Evolutionary conservation across 2,113 vertebrate genomes (phyloP), one percentile per base, ranked within the genome.

Genomic region (Chloebia gouldiae): DNA sequence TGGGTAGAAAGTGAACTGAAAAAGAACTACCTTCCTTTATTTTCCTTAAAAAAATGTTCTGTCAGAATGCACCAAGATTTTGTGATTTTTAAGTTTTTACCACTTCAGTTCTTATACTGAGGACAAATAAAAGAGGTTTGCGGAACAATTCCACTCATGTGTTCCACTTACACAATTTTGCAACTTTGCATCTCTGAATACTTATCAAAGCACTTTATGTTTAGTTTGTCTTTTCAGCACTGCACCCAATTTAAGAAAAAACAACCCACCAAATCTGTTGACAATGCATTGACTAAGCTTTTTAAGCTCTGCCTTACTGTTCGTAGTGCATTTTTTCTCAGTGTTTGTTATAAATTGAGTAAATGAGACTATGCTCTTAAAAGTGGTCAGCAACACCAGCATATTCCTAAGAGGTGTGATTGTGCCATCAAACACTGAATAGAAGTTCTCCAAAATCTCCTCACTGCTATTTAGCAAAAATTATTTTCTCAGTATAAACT

Each of bases 141-240:
- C 17, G 79, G 31, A 78, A 47, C 0, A 0, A 68, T 33, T 30
- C 24, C 11, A 17, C 30, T 63, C 25, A 11, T 2, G 10, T 44
- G n/a, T 37, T 56, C 47, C 63, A 70, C 22, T 16, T 40, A 88
- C 4, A 54, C 15, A 64, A 35, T 40, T 13, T 76, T 45, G 60
- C 24, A 78, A 39, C 39, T 70, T 27, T 56, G 15, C 50, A 79
- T 49, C 33, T 72, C 33, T 31, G 30, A 18, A 25, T 42, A 61
- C 33, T 79, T 71, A 84, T 0, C 2, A 4, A 61, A 86, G 37
- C 17, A 39, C 28, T 81, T 45, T 7, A 31, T 42, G 39, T 59
- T 83, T 65, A 57, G 40, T 25, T 60, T 49, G 33, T 39, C n/a
- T 27, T 56, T 14, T 83, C 50, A 92, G 21, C 8, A 81, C 24